Evolutionary conservation across 2,888 invertebrate genomes (phyloP).

Genomic region (Aquatica leii): DNA sequence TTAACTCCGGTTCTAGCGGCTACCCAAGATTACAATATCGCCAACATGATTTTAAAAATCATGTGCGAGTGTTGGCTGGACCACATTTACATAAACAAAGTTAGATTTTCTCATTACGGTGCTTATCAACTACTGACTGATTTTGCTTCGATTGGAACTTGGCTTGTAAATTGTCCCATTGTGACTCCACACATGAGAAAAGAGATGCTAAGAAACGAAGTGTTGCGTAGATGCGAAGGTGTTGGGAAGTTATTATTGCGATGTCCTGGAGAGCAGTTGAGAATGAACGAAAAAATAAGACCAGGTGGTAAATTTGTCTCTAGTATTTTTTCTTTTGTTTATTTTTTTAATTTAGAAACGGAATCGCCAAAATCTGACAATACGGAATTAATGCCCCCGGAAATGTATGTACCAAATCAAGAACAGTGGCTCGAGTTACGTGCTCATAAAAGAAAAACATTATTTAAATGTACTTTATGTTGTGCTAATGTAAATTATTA

Average conservation of each 20-base stretch:
- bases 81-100: conserved; percentile 82
- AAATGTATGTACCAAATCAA: conserved; percentile 93
- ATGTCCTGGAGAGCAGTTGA: conserved; percentile 84
- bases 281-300: conserved; percentile 65
- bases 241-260: conserved; percentile 81
- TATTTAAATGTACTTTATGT: conserved; percentile 46
- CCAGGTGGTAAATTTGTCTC: neutral
- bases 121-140: conserved; percentile 82
- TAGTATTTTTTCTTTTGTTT: neutral
- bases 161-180: conserved; percentile 72
- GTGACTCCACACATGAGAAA: conserved; percentile 65
- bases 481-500: conserved; percentile 38
- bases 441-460: conserved; percentile 59
- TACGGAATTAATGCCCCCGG: conserved; percentile 79
- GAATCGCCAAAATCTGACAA: conserved; percentile 59
- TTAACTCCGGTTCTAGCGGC: conserved; percentile 80
- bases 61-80: conserved; percentile 90
- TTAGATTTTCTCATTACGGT: conserved; percentile 83
- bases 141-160: conserved; percentile 79
- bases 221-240: conserved; percentile 81
- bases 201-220: conserved; percentile 69
- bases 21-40: conserved; percentile 75
- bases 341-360: conserved; percentile 51
- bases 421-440: conserved; percentile 86
- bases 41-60: conserved; percentile 80